These are phyloP conservation scores for Parasteatoda tepidariorum DNA, from an alignment of 1,140 invertebrate genomes.

Conservation along the genomic window DNA sequence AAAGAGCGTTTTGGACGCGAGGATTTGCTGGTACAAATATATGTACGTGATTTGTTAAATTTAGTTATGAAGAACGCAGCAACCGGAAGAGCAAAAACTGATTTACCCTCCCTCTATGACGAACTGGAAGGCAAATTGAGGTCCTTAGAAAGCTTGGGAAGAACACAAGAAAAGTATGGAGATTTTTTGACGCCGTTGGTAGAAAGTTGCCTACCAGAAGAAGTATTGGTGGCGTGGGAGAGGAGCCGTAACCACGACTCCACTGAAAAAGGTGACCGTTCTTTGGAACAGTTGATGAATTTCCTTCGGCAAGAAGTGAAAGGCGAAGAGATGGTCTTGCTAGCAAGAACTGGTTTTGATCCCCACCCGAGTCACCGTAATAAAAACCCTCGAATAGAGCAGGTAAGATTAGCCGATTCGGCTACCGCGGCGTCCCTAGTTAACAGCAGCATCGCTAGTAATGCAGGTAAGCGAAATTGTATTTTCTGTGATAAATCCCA, in stretches of 20 bases:
- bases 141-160: neutral
- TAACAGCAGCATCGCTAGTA: neutral
- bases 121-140: neutral
- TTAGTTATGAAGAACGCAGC: neutral
- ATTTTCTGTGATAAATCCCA: slow-evolving; percentile 8
- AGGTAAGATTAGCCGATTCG: neutral
- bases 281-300: neutral
- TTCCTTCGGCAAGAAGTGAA: slow-evolving; percentile 5
- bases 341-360: neutral
- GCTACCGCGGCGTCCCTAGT: neutral
- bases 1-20: neutral
- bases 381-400: too few species aligned
- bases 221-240: neutral
- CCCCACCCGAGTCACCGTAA: neutral
- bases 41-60: neutral
- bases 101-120: neutral
- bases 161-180: slow-evolving; percentile 10
- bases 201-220: slow-evolving; percentile 6
- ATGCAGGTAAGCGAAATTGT: neutral
- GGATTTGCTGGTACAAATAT: neutral
- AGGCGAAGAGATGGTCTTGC: neutral
- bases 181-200: neutral
- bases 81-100: neutral
- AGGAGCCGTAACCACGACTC: neutral
- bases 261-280: neutral